Evolutionary conservation across 2,888 invertebrate genomes (phyloP).

Genomic region (Xylocampa areola): DNA sequence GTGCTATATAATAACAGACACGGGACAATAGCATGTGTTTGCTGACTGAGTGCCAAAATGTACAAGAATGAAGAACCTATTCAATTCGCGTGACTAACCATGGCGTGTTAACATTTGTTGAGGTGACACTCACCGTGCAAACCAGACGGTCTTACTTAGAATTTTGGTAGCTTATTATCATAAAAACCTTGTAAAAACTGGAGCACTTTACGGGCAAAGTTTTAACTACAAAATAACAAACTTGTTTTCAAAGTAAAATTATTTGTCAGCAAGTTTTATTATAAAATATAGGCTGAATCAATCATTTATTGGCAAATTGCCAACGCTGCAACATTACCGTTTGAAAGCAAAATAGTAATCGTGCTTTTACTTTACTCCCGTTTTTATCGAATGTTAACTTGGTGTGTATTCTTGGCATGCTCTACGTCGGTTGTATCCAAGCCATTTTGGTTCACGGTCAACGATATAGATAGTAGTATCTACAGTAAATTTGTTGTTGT

Average conservation of each 20-base stretch:
- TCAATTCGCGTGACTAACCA: constrained; percentile 42
- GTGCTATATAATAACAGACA: background rate
- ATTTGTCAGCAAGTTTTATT: constrained; percentile 6
- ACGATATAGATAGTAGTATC: constrained; percentile 16
- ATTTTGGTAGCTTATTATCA: constrained; percentile 1
- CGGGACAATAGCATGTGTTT: background rate
- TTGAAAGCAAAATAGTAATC: constrained; percentile 21
- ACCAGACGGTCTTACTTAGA: constrained; percentile 37
- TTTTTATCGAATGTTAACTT: constrained; percentile 6
- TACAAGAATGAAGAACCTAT: constrained; percentile 25
- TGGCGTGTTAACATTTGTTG: constrained; percentile 35
- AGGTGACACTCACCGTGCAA: constrained; percentile 11
- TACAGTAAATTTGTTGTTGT: background rate
- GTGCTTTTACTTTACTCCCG: background rate
- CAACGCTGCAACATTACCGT: constrained; percentile 22
- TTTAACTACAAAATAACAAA: background rate
- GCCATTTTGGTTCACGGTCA: constrained; percentile 34
- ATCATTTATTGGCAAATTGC: constrained; percentile 44
- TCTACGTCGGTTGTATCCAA: constrained; percentile 15
- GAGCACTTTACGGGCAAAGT: constrained; percentile 1
- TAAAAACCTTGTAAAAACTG: constrained; percentile 4
- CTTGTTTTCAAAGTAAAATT: background rate
- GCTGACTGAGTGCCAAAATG: constrained; percentile 11
- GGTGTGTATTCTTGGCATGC: constrained; percentile 38
- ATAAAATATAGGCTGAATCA: constrained; percentile 27